phyloP scores from a whole-genome alignment of 2,888 invertebrate species.

The Pandemis corylana region DNA sequence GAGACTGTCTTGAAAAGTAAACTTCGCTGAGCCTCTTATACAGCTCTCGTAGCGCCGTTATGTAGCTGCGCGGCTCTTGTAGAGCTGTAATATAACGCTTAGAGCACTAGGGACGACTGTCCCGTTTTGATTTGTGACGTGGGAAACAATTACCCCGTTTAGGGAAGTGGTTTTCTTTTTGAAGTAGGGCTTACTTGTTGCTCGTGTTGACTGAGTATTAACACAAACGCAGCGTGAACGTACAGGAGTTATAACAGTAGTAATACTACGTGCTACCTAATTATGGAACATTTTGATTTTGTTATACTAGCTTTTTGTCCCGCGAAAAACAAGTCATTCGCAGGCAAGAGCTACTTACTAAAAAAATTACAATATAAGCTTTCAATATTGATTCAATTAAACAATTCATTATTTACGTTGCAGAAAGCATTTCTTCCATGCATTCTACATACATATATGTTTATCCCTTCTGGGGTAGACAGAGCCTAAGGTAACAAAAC shows the following conservation, averaged over 20 bases:
- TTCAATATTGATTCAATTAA: no score
- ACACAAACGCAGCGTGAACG: neutral
- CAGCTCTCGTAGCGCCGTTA: conserved; percentile 9
- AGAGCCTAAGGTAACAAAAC: no score
- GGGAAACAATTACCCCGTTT: conserved; percentile 24
- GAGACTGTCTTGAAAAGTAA: conserved; percentile 26
- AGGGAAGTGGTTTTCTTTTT: conserved; percentile 22
- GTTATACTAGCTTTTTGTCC: no score
- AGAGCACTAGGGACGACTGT: neutral
- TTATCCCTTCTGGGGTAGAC: no score
- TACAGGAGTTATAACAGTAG: neutral
- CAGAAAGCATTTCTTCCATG: no score
- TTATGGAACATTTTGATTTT: no score
- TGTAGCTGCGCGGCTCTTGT: neutral
- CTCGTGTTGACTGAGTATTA: neutral
- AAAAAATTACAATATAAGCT: neutral
- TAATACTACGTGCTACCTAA: no score
- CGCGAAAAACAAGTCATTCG: no score
- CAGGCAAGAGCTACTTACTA: neutral
- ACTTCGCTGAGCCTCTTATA: conserved; percentile 7
- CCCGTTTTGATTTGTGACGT: conserved; percentile 37
- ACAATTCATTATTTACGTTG: neutral
- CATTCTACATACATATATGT: no score
- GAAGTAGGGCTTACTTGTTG: conserved; percentile 31
- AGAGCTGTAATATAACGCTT: conserved; percentile 2